These are phyloP conservation scores for Bedellia somnulentella DNA, from an alignment of 2,888 invertebrate species.

Conservation along the genomic window DNA sequence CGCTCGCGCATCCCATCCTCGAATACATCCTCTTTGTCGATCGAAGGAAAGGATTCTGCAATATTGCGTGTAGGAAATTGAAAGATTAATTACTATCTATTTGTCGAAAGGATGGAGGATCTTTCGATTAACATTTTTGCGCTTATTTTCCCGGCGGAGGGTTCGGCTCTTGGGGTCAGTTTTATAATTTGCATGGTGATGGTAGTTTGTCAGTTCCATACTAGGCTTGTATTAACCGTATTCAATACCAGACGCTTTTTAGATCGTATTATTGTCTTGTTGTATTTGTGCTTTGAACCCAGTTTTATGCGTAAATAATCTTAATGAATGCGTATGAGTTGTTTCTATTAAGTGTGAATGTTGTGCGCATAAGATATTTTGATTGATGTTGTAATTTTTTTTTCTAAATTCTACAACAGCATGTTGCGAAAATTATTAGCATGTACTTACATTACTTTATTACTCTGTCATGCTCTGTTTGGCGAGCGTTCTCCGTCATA, in stretches of 20 bases:
- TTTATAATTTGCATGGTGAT: conserved; percentile 28
- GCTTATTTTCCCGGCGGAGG: conserved; percentile 35
- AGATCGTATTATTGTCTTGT: too few species aligned
- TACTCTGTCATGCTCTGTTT: conserved; percentile 53
- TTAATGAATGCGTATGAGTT: too few species aligned
- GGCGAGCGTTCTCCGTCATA: conserved; percentile 35
- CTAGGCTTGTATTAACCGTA: conserved; percentile 14
- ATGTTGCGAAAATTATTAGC: conserved; percentile 43
- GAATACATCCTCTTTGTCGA: conserved; percentile 40
- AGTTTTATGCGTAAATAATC: too few species aligned
- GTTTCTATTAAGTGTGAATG: too few species aligned
- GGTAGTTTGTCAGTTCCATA: conserved; percentile 6
- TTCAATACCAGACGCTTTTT: too few species aligned
- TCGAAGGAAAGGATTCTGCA: neutral
- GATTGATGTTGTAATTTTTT: conserved; percentile 44
- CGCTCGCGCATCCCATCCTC: conserved; percentile 38
- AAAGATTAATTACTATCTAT: conserved; percentile 3
- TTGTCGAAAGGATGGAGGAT: conserved; percentile 2
- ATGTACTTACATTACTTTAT: conserved; percentile 49
- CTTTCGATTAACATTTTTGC: conserved; percentile 1
- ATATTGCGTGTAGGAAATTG: conserved; percentile 1
- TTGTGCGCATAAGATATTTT: too few species aligned
- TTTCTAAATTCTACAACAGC: conserved; percentile 21
- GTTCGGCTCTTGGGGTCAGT: conserved; percentile 41
- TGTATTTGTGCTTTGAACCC: too few species aligned